Percentiles rank a stretch among this genome's conserved stretches.
phyloP scores from a whole-genome alignment of 2,888 invertebrate species.

The Zootermopsis nevadensis region DNA sequence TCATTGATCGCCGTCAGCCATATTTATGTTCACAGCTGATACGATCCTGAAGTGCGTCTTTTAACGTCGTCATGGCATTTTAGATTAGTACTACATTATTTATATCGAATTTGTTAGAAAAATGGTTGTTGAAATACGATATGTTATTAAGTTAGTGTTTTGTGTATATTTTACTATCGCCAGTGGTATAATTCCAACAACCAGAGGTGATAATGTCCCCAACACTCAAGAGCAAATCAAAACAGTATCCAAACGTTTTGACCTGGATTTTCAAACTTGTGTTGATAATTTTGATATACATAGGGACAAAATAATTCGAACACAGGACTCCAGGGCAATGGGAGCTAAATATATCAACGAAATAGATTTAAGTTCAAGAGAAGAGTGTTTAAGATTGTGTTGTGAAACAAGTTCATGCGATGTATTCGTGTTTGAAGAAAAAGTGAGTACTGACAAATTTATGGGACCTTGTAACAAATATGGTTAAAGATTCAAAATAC shows the following conservation, averaged over 20 bases:
- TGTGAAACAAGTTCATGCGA: slow-evolving; percentile 89
- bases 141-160: not conserved
- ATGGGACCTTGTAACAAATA: not conserved
- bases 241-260: slow-evolving; percentile 60
- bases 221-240: not conserved
- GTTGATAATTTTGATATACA: slow-evolving; percentile 85
- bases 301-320: slow-evolving; percentile 89
- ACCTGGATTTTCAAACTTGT: slow-evolving; percentile 75
- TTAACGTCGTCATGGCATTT: not conserved
- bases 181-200: slow-evolving; percentile 8
- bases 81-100: not conserved
- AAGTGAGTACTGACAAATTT: slow-evolving; percentile 68
- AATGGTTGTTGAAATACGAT: not conserved
- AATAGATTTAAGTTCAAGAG: slow-evolving; percentile 81
- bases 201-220: not conserved
- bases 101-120: slow-evolving; percentile 31
- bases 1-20: slow-evolving; percentile 30
- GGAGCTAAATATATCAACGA: slow-evolving; percentile 91
- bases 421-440: slow-evolving; percentile 93
- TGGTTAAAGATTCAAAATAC: not conserved
- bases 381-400: slow-evolving; percentile 87
- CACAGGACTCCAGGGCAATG: slow-evolving; percentile 87
- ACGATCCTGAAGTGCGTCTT: not conserved
- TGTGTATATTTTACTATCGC: not conserved
- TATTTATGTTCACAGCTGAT: slow-evolving; percentile 41